Evolutionary conservation across 2,888 invertebrate species (phyloP).

Genomic region (Sisyra nigra): DNA sequence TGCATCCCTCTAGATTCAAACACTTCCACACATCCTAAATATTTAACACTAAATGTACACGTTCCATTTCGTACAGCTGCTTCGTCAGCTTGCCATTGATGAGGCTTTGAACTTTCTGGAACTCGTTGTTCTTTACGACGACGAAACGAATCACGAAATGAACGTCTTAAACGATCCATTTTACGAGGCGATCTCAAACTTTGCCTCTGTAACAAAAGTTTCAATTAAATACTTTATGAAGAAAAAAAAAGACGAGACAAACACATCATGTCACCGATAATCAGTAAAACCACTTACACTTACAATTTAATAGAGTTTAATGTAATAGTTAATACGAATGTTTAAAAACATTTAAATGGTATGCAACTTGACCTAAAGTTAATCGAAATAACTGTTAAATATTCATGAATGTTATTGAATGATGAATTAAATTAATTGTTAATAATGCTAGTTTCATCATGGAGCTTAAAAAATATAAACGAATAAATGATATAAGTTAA

Average conservation of each 20-base stretch:
- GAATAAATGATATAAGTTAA: too few species aligned
- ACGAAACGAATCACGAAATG: constrained; percentile 87
- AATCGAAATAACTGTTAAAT: too few species aligned
- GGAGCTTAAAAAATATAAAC: too few species aligned
- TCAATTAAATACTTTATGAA: constrained; percentile 4
- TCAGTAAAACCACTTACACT: too few species aligned
- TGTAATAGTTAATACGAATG: constrained; percentile 6
- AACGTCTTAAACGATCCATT: constrained; percentile 80
- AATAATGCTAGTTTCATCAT: too few species aligned
- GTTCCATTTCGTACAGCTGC: constrained; percentile 88
- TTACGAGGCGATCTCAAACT: constrained; percentile 52
- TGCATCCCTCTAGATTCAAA: constrained; percentile 99
- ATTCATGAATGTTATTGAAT: too few species aligned
- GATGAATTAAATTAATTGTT: too few species aligned
- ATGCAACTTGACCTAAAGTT: too few species aligned
- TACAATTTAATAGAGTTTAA: background rate
- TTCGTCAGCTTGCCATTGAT: constrained; percentile 98
- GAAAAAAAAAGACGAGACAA: constrained; percentile 1
- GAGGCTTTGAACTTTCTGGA: constrained; percentile 88
- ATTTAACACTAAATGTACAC: constrained; percentile 96
- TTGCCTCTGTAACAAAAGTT: constrained; percentile 32
- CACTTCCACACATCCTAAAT: constrained; percentile 97
- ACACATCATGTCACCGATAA: too few species aligned
- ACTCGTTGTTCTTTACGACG: constrained; percentile 70
- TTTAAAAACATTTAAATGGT: background rate